These are phyloP conservation scores for Porites divaricata DNA, from an alignment of 92 coral and sea anemone genomes.

Conservation along the genomic window DNA sequence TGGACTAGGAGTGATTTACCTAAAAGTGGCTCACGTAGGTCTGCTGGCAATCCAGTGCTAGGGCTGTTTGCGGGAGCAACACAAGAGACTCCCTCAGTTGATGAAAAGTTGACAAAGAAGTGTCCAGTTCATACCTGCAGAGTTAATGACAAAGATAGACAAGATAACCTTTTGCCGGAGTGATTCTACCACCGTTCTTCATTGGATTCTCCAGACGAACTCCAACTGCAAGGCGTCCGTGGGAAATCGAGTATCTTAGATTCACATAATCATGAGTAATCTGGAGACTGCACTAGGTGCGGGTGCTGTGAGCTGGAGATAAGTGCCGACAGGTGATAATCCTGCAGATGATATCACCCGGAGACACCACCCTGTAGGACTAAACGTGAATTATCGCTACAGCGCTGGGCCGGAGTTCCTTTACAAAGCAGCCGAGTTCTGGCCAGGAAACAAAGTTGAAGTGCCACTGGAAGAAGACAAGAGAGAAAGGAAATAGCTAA, in stretches of 20 bases:
- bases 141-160: conserved; percentile 23
- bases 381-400: neutral
- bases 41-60: too few relatives aligned
- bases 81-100: neutral
- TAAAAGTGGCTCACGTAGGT: neutral
- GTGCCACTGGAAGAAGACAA: neutral
- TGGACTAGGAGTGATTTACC: neutral
- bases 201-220: conserved; percentile 17
- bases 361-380: neutral
- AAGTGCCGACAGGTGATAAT: conserved; percentile 13
- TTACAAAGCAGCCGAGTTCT: neutral
- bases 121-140: conserved; percentile 11
- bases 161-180: conserved; percentile 27
- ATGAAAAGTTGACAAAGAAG: neutral
- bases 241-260: conserved; percentile 45
- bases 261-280: conserved; percentile 28
- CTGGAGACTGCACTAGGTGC: conserved; percentile 36
- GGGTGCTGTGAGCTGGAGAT: conserved; percentile 4
- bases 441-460: neutral
- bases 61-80: neutral
- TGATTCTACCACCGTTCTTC: conserved; percentile 38
- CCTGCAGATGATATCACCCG: conserved; percentile 33
- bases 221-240: conserved; percentile 16
- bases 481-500: neutral
- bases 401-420: conserved; percentile 1